Conservation (phyloP, 2,797 vertebrate species). For the Chelidonichthys spinosus region DNA sequence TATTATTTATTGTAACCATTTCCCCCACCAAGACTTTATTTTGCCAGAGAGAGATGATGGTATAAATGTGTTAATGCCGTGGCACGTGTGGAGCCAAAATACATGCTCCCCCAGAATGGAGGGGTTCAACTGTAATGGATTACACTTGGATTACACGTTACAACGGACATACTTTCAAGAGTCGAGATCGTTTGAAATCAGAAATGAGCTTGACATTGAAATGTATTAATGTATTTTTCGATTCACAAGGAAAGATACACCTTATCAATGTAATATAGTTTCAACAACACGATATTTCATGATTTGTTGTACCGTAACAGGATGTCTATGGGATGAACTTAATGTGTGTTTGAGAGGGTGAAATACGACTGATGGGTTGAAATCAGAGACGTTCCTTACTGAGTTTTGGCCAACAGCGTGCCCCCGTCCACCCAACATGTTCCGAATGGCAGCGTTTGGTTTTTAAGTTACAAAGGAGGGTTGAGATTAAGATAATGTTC, state of each 20-base stretch:
- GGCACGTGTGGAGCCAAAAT: conserved; percentile 5
- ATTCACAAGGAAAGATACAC: conserved; percentile 44
- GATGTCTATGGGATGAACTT: conserved; percentile 17
- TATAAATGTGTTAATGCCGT: conserved; percentile 23
- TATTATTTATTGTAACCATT: conserved; percentile 66
- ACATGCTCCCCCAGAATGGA: neutral
- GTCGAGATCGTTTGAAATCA: conserved; percentile 20
- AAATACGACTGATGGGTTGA: neutral
- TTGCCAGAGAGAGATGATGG: conserved; percentile 28
- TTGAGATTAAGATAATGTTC: neutral
- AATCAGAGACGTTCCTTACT: conserved; percentile 16
- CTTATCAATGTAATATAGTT: conserved; percentile 57
- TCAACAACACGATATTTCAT: conserved; percentile 45
- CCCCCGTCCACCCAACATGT: neutral
- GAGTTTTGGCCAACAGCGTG: neutral
- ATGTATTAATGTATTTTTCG: conserved; percentile 64
- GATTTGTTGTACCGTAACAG: conserved; percentile 33
- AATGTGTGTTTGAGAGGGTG: conserved; percentile 7
- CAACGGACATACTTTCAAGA: conserved; percentile 13
- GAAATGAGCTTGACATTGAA: conserved; percentile 28
- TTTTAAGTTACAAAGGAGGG: conserved; percentile 1
- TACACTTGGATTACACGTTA: conserved; percentile 16
- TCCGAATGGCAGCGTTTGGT: conserved; percentile 13
- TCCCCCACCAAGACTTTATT: conserved; percentile 30
- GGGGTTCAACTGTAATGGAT: conserved; percentile 2